phyloP scores from a whole-genome alignment of 2,888 invertebrate genomes.

The Lasioglossum morio region DNA sequence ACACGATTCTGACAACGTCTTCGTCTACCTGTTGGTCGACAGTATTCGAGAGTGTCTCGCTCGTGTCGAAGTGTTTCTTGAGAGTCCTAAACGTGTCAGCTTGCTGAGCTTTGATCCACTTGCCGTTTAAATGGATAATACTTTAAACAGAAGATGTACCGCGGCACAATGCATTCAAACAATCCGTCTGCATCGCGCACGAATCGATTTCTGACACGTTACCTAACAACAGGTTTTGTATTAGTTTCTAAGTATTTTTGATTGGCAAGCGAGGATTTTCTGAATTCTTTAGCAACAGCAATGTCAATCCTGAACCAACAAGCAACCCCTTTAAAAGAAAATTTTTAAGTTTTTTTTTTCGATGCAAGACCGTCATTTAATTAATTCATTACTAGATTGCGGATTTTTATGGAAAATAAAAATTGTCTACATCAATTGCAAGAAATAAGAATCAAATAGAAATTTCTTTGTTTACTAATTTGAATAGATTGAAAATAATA shows the following conservation, averaged over 20 bases:
- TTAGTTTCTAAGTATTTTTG: background rate
- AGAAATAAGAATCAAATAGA: too few relatives aligned
- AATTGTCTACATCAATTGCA: too few relatives aligned
- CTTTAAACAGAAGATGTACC: conserved; percentile 40
- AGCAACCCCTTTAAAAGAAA: too few relatives aligned
- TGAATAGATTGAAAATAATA: too few relatives aligned
- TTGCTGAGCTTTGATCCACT: conserved; percentile 42
- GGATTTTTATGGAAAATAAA: too few relatives aligned
- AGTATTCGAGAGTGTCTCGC: conserved; percentile 17
- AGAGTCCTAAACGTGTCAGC: conserved; percentile 25
- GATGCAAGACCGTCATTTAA: background rate
- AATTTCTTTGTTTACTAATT: too few relatives aligned
- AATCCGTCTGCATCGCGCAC: background rate
- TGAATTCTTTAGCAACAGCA: background rate
- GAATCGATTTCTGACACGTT: background rate
- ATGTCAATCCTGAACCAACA: too few relatives aligned
- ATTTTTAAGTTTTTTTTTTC: background rate
- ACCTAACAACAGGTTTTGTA: background rate
- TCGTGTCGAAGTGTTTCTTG: conserved; percentile 31
- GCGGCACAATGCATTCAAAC: background rate
- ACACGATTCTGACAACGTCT: background rate
- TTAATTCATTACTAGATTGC: too few relatives aligned
- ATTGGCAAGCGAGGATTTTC: background rate
- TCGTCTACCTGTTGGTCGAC: conserved; percentile 47
- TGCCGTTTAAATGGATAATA: conserved; percentile 47